These are phyloP conservation scores for Agelaius tricolor DNA, from an alignment of 2,113 vertebrate genomes.

Conservation along the genomic window DNA sequence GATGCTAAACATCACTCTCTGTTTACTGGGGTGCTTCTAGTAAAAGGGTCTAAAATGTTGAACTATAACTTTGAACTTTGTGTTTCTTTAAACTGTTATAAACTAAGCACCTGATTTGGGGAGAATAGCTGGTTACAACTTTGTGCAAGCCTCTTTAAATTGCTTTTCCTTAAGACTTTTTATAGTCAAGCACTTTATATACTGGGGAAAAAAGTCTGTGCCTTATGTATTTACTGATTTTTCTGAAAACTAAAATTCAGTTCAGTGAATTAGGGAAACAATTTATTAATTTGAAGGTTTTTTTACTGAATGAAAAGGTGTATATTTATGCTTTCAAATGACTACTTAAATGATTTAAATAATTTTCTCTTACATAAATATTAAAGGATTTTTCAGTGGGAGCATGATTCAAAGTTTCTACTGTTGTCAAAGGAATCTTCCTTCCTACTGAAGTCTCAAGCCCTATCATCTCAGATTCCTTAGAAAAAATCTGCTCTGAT, in stretches of 20 bases:
- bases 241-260: neutral
- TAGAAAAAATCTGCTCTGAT: neutral
- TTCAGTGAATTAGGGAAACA: neutral
- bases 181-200: neutral
- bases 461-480: neutral
- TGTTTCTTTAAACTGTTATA: constrained; percentile 27
- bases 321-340: neutral
- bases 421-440: neutral
- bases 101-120: neutral
- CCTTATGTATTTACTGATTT: neutral
- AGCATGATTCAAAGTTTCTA: neutral
- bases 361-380: neutral
- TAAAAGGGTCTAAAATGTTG: constrained; percentile 23
- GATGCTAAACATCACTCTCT: constrained; percentile 41
- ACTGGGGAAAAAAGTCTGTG: rapidly evolving
- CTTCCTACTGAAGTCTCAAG: neutral
- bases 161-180: neutral
- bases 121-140: neutral
- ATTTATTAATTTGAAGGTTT: neutral
- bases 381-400: neutral
- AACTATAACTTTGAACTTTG: constrained; percentile 12
- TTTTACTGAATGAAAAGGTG: neutral
- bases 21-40: neutral
- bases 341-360: neutral
- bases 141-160: neutral